Evolutionary conservation across 2,888 invertebrate genomes (phyloP).

Genomic region (Athalia cordata): DNA sequence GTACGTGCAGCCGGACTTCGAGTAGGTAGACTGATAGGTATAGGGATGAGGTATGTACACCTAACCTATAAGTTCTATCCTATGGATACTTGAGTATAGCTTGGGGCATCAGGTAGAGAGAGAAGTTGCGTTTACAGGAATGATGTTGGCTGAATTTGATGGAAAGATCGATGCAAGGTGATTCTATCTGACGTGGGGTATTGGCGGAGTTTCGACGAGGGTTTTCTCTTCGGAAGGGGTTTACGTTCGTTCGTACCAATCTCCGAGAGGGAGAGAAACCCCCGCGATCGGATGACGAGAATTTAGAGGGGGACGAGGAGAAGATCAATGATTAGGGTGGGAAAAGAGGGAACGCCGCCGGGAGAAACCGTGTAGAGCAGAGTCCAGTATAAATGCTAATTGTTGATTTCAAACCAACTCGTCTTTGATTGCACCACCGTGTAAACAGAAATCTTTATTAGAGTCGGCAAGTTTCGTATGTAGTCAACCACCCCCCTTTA

Average conservation of each 20-base stretch:
- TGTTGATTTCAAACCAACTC: constrained; percentile 37
- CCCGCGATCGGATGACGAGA: neutral
- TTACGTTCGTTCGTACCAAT: neutral
- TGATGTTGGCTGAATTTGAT: constrained; percentile 22
- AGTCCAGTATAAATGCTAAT: constrained; percentile 42
- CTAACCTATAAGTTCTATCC: too few species aligned
- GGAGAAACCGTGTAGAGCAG: neutral
- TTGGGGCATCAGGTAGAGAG: too few species aligned
- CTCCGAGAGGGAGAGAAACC: neutral
- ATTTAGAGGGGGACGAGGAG: neutral
- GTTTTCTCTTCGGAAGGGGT: constrained; percentile 3
- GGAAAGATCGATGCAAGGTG: constrained; percentile 42
- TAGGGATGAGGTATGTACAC: too few species aligned
- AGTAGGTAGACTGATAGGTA: too few species aligned
- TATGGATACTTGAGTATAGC: too few species aligned
- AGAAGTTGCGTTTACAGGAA: too few species aligned
- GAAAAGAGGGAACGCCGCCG: neutral
- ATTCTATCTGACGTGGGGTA: constrained; percentile 34
- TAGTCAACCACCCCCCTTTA: neutral
- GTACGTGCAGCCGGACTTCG: too few species aligned
- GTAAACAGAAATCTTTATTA: constrained; percentile 41
- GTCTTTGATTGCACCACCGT: constrained; percentile 38
- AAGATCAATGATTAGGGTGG: neutral
- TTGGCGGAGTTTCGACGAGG: constrained; percentile 27
- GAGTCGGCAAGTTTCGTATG: neutral